Percentiles rank a stretch among this genome's conserved stretches.
phyloP scores from a whole-genome alignment of 2,113 vertebrate genomes.

The Cyprinodon variegatus region DNA sequence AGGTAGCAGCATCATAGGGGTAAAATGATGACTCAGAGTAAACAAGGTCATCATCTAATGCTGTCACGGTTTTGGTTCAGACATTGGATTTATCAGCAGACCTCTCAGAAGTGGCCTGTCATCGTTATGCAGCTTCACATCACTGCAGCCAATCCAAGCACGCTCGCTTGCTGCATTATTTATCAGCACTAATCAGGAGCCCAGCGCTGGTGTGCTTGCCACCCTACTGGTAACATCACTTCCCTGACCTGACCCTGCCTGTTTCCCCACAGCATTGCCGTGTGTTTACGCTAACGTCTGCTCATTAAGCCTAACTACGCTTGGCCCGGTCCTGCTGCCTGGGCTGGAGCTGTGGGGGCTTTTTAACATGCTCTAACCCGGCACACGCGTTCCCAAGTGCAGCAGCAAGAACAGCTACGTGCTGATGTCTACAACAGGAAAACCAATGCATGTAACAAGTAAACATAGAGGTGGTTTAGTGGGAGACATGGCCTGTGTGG shows the following conservation, averaged over 20 bases:
- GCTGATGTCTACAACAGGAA: slow-evolving; percentile 73
- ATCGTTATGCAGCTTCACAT: slow-evolving; percentile 59
- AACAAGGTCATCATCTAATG: slow-evolving; percentile 1
- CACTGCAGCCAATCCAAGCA: slow-evolving; percentile 58
- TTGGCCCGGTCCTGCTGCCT: slow-evolving; percentile 61
- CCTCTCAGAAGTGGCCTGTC: slow-evolving; percentile 60
- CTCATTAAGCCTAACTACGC: slow-evolving; percentile 72
- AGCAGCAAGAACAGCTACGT: slow-evolving; percentile 44
- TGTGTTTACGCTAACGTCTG: slow-evolving; percentile 74
- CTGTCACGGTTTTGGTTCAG: slow-evolving; percentile 36
- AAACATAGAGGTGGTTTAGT: slow-evolving; percentile 58
- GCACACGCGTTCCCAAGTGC: slow-evolving; percentile 51
- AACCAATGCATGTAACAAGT: slow-evolving; percentile 49
- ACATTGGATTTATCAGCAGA: slow-evolving; percentile 43
- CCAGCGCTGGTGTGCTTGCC: slow-evolving; percentile 66
- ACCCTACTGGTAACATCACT: slow-evolving; percentile 77
- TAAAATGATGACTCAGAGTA: slow-evolving; percentile 10
- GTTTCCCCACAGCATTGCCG: slow-evolving; percentile 72
- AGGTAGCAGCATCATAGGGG: slow-evolving; percentile 14
- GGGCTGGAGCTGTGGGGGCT: slow-evolving; percentile 51
- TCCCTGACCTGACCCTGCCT: slow-evolving; percentile 75
- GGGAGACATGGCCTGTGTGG: slow-evolving; percentile 66
- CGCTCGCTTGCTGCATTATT: slow-evolving; percentile 70
- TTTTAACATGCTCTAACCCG: slow-evolving; percentile 71
- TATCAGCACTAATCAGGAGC: slow-evolving; percentile 78